Conservation (phyloP, 2,113 vertebrate genomes). For the Larimichthys polyactis region DNA sequence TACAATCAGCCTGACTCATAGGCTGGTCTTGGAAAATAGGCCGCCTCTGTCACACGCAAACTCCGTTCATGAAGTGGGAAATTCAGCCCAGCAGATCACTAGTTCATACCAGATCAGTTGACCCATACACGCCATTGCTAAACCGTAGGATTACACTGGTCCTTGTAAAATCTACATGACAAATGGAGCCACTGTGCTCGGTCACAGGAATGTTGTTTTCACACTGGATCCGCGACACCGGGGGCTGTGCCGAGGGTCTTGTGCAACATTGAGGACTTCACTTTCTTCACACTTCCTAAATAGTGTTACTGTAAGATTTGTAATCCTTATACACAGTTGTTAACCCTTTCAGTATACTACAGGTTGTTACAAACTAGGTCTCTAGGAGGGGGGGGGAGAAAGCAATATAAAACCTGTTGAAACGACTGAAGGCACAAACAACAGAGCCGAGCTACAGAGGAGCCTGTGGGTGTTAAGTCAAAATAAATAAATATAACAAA, state of each 20-base stretch:
- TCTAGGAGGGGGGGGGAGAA: neutral
- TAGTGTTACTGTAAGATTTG: neutral
- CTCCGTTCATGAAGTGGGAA: slow-evolving; percentile 14
- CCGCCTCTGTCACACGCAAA: slow-evolving; percentile 27
- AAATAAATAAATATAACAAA: neutral
- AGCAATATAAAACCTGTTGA: neutral
- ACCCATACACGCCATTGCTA: neutral
- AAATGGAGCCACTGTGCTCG: neutral
- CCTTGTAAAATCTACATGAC: slow-evolving; percentile 18
- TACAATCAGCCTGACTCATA: slow-evolving; percentile 11
- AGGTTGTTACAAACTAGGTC: too few relatives aligned
- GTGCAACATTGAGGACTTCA: neutral
- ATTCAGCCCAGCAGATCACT: slow-evolving; percentile 28
- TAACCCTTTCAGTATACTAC: neutral
- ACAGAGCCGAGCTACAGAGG: neutral
- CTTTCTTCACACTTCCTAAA: neutral
- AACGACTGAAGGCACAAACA: neutral
- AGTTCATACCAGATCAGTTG: slow-evolving; percentile 12
- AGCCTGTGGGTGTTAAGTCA: neutral
- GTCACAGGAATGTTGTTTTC: slow-evolving; percentile 21
- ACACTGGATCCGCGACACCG: neutral
- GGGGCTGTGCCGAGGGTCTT: neutral
- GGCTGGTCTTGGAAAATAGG: slow-evolving; percentile 19
- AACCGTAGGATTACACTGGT: slow-evolving; percentile 14
- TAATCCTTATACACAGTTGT: neutral